Evolutionary conservation across 2,113 vertebrate genomes (phyloP), one percentile per base, ranked within the genome.

Genomic region (Verasper variegatus): DNA sequence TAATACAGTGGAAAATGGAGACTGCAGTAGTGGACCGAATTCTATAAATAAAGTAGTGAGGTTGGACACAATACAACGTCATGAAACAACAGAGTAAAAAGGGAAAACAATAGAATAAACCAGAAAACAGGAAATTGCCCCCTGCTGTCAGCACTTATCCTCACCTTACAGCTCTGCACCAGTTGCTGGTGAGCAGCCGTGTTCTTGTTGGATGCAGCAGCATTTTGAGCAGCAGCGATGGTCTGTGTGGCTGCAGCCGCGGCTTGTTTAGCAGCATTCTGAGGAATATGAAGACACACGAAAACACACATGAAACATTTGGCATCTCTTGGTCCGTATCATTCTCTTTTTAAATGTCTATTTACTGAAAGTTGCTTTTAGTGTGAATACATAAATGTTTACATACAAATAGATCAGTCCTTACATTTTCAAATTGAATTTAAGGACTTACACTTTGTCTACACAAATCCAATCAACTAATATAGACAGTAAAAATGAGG

Each of bases 91-190:
- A 5, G 27, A 21, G 8, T 1, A 55, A 62, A 54, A n/a, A 42
- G 40, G 35, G 18, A 2, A 49, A 67, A 55, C 18, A 31, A 21
- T n/a, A 18, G 59, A 49, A 62, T 14, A 3, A 57, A 14, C 12
- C 40, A 42, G 40, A 42, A 18, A 40, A 54, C 6, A 40, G 12
- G 10, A 47, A 55, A 63, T 12, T 18, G 45, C 40, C 3, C 40
- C 40, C 40, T 42, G 40, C 40, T 42, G 40, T 13, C 11, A 42
- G 40, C n/a, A 20, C 18, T 40, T 49, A 68, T 40, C 14, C 86
- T 76, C 94, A 99, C 98, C 97, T 99, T 99, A 78, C 98, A 99
- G 95, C 98, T 99, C 92, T 98, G 96, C 57, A 99, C 98, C 76
- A 99, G 95, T 74, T 98, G 97, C 91, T 99, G 98, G 88, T 99